These are phyloP conservation scores for Erebia epiphron DNA, from an alignment of 2,888 invertebrate species.

Conservation along the genomic window DNA sequence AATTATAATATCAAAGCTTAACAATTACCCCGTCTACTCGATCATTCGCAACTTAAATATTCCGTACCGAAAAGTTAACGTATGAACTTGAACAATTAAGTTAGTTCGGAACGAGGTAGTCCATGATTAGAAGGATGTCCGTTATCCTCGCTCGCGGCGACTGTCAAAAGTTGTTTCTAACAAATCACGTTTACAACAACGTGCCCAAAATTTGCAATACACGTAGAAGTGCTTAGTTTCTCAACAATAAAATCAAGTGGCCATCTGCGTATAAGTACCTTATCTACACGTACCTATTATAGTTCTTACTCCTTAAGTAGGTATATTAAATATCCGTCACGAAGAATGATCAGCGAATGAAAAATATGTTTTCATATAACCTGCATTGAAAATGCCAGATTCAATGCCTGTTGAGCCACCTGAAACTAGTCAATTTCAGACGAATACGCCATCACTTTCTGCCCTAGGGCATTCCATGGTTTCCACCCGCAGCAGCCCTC, in stretches of 20 bases:
- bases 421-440: too few relatives aligned
- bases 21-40: conserved; percentile 32
- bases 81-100: conserved; percentile 55
- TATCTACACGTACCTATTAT: not conserved
- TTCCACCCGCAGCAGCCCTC: too few relatives aligned
- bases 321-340: too few relatives aligned
- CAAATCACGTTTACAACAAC: conserved; percentile 48
- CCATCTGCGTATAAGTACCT: not conserved
- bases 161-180: conserved; percentile 62
- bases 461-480: too few relatives aligned
- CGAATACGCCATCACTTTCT: too few relatives aligned
- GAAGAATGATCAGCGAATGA: too few relatives aligned
- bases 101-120: conserved; percentile 54
- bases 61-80: conserved; percentile 38
- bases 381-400: too few relatives aligned
- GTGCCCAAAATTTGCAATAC: conserved; percentile 15
- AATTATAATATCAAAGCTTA: conserved; percentile 36
- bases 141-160: conserved; percentile 67
- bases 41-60: conserved; percentile 38
- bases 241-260: not conserved
- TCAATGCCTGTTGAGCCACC: too few relatives aligned
- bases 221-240: conserved; percentile 5
- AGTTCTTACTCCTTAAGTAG: too few relatives aligned
- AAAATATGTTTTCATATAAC: too few relatives aligned
- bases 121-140: conserved; percentile 65